Evolutionary conservation across 1,140 invertebrate species (phyloP), one percentile per base, ranked within the genome.

Genomic region (Neelides sp.): DNA sequence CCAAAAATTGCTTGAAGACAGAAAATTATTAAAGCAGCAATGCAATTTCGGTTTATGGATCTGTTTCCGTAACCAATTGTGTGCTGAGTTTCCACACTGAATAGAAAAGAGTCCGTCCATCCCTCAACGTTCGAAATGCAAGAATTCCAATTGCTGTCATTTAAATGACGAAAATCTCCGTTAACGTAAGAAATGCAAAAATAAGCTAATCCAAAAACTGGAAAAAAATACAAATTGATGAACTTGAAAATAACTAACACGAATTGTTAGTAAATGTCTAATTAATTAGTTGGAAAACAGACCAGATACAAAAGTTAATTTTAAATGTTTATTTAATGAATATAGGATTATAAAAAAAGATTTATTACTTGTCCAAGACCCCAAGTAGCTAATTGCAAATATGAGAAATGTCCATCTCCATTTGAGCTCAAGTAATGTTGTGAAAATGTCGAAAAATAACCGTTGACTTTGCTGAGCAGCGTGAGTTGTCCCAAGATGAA

Each of bases 71-170:
- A 47, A 8, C 44, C 45, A 1, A 30, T 39, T 7, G 52, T 54
- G 15, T 54, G 52, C 32, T 49, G 46, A 10, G 52, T 54, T 40
- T 54, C 52, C n/a, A 54, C 40, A 32, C 46, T 43, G 24, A 54
- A 54, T 17, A 54, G 24, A 30, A 54, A 48, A 12, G 52, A 30
- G 13, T 37, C 24, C 7, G 40, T 34, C 8, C 48, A 54, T 12
- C 13, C 27, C 7, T 54, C 27, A 2, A 54, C 49, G 36, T 50
- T 41, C 0, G 52, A 49, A 1, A 54, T 30, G 28, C 52, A 54
- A 20, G 46, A 47, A 4, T 19, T n/a, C 26, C 19, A 37, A 20
- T 27, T 43, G 3, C 37, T 37, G 37, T 22, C 26, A 3, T 15
- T 42, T 0, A 13, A 5, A 30, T 39, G 26, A 12, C 24, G 24